Evolutionary conservation across 1,140 invertebrate genomes (phyloP), one percentile per base, ranked within the genome.

Genomic region (Drosophila micromelanica): DNA sequence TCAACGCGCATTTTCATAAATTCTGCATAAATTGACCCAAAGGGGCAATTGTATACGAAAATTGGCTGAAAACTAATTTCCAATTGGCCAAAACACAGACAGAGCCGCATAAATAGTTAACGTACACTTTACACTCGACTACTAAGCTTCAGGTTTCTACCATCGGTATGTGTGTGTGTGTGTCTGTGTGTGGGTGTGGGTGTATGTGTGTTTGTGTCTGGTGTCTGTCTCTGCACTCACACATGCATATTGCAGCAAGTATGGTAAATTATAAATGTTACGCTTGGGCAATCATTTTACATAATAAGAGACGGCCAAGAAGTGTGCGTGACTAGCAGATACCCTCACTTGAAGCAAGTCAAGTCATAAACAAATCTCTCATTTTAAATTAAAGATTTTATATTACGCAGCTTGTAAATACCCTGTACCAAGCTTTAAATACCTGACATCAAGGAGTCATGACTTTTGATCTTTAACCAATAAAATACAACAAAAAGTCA

Each of bases 1-100:
- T 82, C 79, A 82, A 75, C 80, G 74, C 78, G 45, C 61, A 59
- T 78, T 81, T 81, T 78, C 79, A 82, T 84, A 75, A 71, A 79
- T 82, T 67, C 64, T 74, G 51, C 54, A 49, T 56, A 46, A 60
- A 32, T 60, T 46, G 42, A 12, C 42, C 56, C 43, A 32, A 46
- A 38, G 15, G 42, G 27, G 42, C 46, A 60, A 57, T 65, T 64
- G 37, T 45, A 51, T 51, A 20, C 45, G 38, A 52, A 49, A 59
- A 60, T 68, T 68, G 65, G 17, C 27, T 37, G 46, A 69, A 73
- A 73, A 68, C 64, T 73, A 73, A 72, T 73, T 73, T 59, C 46
- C 46, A 73, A 60, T 73, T 68, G 63, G 42, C 9, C 70, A 54
- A 55, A 60, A 68, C 49, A 55, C 63, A 73, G 70, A 60, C 63